Evolutionary conservation across 2,113 vertebrate genomes (phyloP), one percentile per base, ranked within the genome.

Genomic region (Saguinus imperator): DNA sequence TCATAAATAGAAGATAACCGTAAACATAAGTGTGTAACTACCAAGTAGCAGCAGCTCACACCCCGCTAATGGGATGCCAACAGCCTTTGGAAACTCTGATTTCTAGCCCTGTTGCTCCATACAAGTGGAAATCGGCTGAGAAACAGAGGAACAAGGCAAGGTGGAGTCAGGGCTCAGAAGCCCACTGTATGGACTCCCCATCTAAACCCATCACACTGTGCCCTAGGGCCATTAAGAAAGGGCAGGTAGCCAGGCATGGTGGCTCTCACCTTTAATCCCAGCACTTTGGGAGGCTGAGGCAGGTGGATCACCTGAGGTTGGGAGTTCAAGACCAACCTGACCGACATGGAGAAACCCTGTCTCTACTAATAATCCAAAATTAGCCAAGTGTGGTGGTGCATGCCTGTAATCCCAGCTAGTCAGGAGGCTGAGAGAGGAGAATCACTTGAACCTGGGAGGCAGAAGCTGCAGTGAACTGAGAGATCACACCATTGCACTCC

Each of bases 21-120:
- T 40, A 87, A 61, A 61, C 12, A 3, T 1, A 48, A 68, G n/a
- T 0, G 1, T 0, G 0, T 1, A 80, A 48, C 55, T 35, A 6
- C 18, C 20, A 9, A n/a, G 7, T 1, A 29, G 52, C 13, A 70
- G 48, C 5, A 7, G 43, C 27, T 43, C n/a, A 2, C 8, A 3
- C 40, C 52, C 43, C 21, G 57, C 18, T 48, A 1, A 1, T 0
- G 27, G 76, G 35, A 27, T 0, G 3, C 32, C 8, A 17, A 18
- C 55, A 55, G 32, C 23, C 66, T 77, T 37, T 13, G 77, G 66
- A 72, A 76, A 55, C 25, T 11, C 37, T 29, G 37, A 14, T 35
- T 87, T 48, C 48, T 66, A 61, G 66, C 45, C n/a, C 81, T 9
- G 35, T 20, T 50, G 27, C 9, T 58, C 91, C 9, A 8, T 9